A percentile compares a stretch with the other conserved stretches of the same genome.
phyloP scores from a whole-genome alignment of 2,113 vertebrate species.

The Caranx melampygus region DNA sequence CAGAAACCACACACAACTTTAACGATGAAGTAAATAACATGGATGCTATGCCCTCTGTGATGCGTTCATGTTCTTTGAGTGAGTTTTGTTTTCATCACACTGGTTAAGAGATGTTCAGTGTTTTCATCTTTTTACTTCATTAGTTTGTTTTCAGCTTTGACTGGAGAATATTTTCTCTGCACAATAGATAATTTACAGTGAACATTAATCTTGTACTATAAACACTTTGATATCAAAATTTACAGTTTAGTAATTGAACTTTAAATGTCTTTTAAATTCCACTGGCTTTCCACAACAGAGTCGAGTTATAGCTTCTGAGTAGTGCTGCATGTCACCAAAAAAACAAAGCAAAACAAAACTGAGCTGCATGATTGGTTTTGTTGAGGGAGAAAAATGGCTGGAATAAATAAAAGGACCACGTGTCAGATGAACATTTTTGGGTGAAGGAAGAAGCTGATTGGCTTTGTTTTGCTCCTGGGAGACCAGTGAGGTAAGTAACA shows the following conservation, averaged over 20 bases:
- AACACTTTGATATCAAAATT: too few relatives aligned
- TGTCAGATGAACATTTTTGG: background rate
- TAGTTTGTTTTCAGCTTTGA: background rate
- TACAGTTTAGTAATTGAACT: too few relatives aligned
- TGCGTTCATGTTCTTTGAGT: background rate
- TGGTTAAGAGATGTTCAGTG: background rate
- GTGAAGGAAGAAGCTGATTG: too few relatives aligned
- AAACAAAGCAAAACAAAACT: background rate
- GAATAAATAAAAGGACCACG: background rate
- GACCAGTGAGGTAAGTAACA: background rate
- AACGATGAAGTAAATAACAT: background rate
- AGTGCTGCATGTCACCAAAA: background rate
- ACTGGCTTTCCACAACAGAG: too few relatives aligned
- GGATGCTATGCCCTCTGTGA: background rate
- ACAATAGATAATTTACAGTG: too few relatives aligned
- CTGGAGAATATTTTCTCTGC: background rate
- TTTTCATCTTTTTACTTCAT: background rate
- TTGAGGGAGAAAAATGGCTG: background rate
- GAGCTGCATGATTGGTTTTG: background rate
- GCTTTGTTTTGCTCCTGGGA: background rate
- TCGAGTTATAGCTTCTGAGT: too few relatives aligned
- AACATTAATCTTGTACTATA: too few relatives aligned
- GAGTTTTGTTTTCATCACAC: background rate
- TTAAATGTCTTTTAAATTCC: too few relatives aligned
- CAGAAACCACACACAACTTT: constrained; percentile 15